phyloP scores from a whole-genome alignment of 2,797 vertebrate species.

The Lepus townsendii region DNA sequence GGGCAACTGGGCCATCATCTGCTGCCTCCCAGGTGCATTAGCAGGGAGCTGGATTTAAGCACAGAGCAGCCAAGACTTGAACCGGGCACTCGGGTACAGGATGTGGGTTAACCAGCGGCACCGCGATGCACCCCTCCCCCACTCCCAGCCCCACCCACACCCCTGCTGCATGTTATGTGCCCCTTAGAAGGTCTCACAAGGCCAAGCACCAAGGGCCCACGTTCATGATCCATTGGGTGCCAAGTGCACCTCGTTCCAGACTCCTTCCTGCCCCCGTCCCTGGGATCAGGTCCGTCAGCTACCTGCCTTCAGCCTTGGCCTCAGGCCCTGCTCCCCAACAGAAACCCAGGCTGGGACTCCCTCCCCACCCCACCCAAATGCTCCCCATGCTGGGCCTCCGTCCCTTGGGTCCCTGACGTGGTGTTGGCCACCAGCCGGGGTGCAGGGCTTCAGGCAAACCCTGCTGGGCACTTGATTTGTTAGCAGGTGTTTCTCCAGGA shows the following conservation, averaged over 20 bases:
- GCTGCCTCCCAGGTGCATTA: too few relatives aligned
- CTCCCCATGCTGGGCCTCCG: accelerated
- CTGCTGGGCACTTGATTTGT: not conserved
- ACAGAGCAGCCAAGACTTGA: too few relatives aligned
- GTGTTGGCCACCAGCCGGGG: not conserved
- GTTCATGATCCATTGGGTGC: accelerated
- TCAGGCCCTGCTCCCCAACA: not conserved
- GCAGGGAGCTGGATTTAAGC: too few relatives aligned
- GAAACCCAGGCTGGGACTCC: not conserved
- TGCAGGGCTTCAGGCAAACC: not conserved
- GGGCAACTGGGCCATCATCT: too few relatives aligned
- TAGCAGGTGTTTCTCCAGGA: not conserved
- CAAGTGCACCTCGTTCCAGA: accelerated
- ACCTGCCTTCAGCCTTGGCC: not conserved
- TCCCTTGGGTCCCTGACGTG: not conserved
- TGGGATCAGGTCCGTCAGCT: not conserved
- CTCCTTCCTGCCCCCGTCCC: accelerated
- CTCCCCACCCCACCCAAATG: not conserved
- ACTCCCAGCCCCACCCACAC: not conserved
- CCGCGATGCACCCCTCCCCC: too few relatives aligned
- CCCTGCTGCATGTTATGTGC: too few relatives aligned
- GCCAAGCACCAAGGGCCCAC: accelerated
- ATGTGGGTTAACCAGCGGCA: too few relatives aligned
- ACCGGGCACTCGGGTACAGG: too few relatives aligned
- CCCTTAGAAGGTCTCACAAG: not conserved